Percentiles rank a stretch among this genome's conserved stretches.
phyloP scores from a whole-genome alignment of 30 jellyfish, hydroid and myxozoan genomes.

The Sanderia malayensis region DNA sequence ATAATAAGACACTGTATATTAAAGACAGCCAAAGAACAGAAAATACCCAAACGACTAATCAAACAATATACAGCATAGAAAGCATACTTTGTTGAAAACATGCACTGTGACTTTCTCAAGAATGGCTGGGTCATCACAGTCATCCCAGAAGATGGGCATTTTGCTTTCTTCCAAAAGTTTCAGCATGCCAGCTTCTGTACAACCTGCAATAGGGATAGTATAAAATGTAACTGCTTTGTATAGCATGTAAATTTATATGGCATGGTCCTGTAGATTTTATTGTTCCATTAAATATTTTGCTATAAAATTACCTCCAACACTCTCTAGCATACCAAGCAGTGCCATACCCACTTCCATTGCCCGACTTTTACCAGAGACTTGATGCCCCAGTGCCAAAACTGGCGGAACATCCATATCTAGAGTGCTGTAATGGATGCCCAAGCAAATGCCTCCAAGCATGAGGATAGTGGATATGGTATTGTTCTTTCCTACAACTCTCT shows the following conservation, averaged over 20 bases:
- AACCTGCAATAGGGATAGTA: background rate
- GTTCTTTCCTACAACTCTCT: background rate
- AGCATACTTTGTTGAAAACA: background rate
- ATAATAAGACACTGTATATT: background rate
- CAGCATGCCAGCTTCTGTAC: background rate
- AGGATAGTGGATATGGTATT: background rate
- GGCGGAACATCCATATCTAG: background rate
- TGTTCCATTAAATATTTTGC: background rate
- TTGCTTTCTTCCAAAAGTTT: background rate
- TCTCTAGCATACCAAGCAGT: background rate
- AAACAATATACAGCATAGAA: background rate
- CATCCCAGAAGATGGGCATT: background rate
- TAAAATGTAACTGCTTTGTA: background rate
- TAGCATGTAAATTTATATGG: background rate
- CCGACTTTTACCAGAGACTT: background rate
- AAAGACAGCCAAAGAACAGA: background rate
- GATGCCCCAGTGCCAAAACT: background rate
- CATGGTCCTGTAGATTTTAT: background rate
- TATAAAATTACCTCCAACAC: background rate
- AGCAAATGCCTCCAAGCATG: background rate
- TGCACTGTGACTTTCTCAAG: background rate
- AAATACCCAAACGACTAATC: background rate
- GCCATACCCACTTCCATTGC: background rate
- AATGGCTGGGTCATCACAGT: slow-evolving; percentile 1
- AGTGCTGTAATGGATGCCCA: background rate